These are phyloP conservation scores for Pseudocheirus occidentalis DNA, from an alignment of 2,797 vertebrate genomes.

Conservation along the genomic window DNA sequence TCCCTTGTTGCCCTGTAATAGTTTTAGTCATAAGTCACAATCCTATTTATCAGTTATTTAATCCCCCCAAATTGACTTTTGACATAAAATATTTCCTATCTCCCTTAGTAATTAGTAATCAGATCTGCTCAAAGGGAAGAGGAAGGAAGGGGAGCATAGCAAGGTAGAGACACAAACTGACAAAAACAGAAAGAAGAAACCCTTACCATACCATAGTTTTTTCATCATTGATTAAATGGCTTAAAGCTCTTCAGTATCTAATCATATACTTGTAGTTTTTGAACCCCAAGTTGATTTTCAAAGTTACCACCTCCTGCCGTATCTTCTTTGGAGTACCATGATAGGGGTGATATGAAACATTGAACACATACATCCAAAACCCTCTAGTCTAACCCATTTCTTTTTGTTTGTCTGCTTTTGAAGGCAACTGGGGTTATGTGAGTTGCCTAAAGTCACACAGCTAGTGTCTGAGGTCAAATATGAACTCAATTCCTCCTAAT, in stretches of 20 bases:
- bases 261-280: background rate
- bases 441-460: background rate
- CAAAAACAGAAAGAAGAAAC: conserved; percentile 20
- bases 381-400: background rate
- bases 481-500: background rate
- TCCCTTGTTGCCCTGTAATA: background rate
- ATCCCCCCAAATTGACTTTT: background rate
- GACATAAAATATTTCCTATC: background rate
- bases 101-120: background rate
- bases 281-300: background rate
- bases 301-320: background rate
- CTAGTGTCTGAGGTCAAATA: background rate
- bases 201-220: background rate
- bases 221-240: background rate
- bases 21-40: background rate
- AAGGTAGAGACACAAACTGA: background rate
- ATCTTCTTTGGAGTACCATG: background rate
- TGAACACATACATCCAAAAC: background rate
- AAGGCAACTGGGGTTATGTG: background rate
- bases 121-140: background rate
- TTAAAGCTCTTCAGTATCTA: conserved; percentile 22
- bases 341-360: background rate
- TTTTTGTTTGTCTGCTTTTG: background rate
- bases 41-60: background rate
- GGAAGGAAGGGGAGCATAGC: background rate